Percentiles rank a stretch among this genome's conserved stretches.
Evolutionary conservation across 2,797 vertebrate genomes (phyloP).

Genomic region (Danio jaintianensis): DNA sequence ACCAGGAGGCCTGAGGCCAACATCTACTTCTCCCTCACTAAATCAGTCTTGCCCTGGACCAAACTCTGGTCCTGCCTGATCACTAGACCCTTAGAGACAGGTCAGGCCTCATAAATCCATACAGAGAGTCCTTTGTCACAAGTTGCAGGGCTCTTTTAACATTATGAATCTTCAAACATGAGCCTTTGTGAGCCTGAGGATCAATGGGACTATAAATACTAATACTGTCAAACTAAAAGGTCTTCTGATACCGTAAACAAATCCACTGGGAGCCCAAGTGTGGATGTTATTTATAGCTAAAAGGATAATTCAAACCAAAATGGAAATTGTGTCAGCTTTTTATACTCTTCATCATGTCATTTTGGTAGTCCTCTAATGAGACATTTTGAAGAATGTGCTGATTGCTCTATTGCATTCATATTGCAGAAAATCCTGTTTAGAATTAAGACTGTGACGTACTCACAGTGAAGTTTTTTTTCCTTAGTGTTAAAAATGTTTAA

Average conservation of each 20-base stretch:
- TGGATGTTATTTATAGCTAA: conserved; percentile 25
- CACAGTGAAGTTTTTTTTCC: too few relatives aligned
- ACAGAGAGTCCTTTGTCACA: conserved; percentile 38
- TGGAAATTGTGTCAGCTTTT: conserved; percentile 2
- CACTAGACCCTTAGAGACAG: conserved; percentile 43
- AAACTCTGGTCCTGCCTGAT: conserved; percentile 42
- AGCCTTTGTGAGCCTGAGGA: conserved; percentile 41
- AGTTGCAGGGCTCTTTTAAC: conserved; percentile 44
- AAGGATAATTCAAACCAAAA: background rate
- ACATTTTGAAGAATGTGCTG: background rate
- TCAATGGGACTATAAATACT: conserved; percentile 47
- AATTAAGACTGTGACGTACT: too few relatives aligned
- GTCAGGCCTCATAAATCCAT: conserved; percentile 51
- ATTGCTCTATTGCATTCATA: background rate
- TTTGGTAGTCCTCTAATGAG: background rate
- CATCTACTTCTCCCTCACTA: conserved; percentile 47
- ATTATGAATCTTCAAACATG: conserved; percentile 43
- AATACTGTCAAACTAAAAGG: conserved; percentile 40
- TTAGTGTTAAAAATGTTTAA: too few relatives aligned
- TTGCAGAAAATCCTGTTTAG: too few relatives aligned
- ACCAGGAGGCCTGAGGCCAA: conserved; percentile 51
- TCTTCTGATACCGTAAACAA: conserved; percentile 42
- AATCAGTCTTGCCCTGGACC: conserved; percentile 54
- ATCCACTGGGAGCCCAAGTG: background rate
- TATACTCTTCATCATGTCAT: background rate